phyloP scores from a whole-genome alignment of 2,888 invertebrate species.

The Sesia apiformis region DNA sequence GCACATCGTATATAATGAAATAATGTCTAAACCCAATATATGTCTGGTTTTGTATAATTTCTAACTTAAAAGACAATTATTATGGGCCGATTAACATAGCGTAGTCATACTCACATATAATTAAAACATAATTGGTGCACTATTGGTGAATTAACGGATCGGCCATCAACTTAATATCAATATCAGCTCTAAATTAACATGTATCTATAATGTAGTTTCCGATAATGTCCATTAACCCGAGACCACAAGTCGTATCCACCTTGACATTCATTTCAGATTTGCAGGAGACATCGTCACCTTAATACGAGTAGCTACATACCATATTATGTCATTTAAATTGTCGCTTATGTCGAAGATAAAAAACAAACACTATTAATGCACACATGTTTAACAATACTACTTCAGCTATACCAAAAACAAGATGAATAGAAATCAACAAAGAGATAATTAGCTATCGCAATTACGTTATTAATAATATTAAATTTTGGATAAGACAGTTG shows the following conservation, averaged over 20 bases:
- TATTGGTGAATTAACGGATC: constrained; percentile 59
- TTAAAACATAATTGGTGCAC: constrained; percentile 49
- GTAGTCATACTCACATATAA: constrained; percentile 30
- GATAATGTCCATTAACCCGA: constrained; percentile 68
- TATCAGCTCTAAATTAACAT: constrained; percentile 63
- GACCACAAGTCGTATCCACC: constrained; percentile 65
- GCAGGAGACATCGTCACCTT: constrained; percentile 44
- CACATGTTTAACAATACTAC: too few species aligned
- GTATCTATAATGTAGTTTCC: constrained; percentile 36
- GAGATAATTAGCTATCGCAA: too few species aligned
- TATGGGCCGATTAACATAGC: constrained; percentile 54
- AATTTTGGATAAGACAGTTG: too few species aligned
- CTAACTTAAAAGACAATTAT: constrained; percentile 34
- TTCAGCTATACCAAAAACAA: too few species aligned
- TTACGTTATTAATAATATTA: too few species aligned
- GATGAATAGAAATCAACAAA: too few species aligned
- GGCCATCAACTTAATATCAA: constrained; percentile 40
- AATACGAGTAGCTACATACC: constrained; percentile 10
- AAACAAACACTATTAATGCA: too few species aligned
- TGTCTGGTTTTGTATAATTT: constrained; percentile 46
- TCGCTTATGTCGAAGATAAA: too few species aligned
- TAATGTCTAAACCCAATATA: constrained; percentile 26
- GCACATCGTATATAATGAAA: constrained; percentile 6
- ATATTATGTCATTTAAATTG: background rate
- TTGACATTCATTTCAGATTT: constrained; percentile 54